These are phyloP conservation scores for Leptarthrus brevirostris DNA, from an alignment of 2,888 invertebrate species.

Conservation along the genomic window DNA sequence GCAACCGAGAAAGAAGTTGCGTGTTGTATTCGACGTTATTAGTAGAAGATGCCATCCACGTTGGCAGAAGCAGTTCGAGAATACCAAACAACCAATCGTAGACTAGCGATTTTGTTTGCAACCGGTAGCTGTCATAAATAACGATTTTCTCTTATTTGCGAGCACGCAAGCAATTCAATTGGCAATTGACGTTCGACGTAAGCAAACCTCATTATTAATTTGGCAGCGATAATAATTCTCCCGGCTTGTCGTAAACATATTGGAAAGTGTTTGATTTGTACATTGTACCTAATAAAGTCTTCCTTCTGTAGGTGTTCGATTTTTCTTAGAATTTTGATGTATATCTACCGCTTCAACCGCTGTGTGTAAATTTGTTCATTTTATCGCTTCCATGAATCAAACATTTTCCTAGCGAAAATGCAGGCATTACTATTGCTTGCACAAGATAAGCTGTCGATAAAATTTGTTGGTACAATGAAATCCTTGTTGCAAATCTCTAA, in stretches of 20 bases:
- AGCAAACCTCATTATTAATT: background rate
- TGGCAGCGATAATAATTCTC: slow-evolving; percentile 1
- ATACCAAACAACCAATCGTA: slow-evolving; percentile 1
- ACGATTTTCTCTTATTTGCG: slow-evolving; percentile 16
- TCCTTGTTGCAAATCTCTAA: no score
- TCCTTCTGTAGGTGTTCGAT: background rate
- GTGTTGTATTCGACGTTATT: background rate
- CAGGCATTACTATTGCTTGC: background rate
- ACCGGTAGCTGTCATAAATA: slow-evolving; percentile 38
- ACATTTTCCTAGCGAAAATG: background rate
- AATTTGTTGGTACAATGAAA: no score
- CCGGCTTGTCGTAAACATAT: background rate
- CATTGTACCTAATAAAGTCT: background rate
- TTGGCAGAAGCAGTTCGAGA: background rate
- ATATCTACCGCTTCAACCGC: background rate
- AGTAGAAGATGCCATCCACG: background rate
- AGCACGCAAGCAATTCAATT: slow-evolving; percentile 11
- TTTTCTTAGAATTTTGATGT: background rate
- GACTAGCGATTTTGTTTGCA: slow-evolving; percentile 15
- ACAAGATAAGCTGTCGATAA: no score
- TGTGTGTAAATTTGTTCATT: background rate
- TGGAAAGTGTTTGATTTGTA: background rate
- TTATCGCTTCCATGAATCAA: background rate
- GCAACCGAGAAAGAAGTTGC: slow-evolving; percentile 15
- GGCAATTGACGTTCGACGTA: background rate